Conservation (phyloP, 2,113 vertebrate species). For the Larimichthys crocea region DNA sequence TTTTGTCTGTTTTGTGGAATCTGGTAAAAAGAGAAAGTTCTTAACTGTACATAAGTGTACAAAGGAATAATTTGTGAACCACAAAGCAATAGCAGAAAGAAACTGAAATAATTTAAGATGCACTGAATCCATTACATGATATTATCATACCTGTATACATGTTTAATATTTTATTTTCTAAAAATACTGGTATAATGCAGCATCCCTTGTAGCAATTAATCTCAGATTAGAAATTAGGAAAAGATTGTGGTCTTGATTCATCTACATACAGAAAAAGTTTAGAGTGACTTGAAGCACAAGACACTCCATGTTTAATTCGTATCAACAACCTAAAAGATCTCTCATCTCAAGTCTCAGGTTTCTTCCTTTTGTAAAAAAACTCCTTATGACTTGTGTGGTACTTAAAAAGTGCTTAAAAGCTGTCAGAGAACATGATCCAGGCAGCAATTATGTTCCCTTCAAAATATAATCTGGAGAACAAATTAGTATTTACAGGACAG, state of each 20-base stretch:
- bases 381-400: not conserved
- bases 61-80: no score
- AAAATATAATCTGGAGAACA: slow-evolving; percentile 7
- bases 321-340: not conserved
- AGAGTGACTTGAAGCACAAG: not conserved
- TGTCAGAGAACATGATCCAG: not conserved
- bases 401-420: not conserved
- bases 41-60: no score
- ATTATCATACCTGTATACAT: no score
- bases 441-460: not conserved
- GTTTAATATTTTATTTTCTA: no score
- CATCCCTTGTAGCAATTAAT: no score
- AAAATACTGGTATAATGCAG: no score
- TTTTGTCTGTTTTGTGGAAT: no score
- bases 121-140: no score
- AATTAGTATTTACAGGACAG: not conserved
- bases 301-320: not conserved
- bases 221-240: no score
- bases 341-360: not conserved
- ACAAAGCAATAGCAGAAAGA: no score
- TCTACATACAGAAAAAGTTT: not conserved
- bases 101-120: no score
- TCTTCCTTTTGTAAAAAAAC: not conserved
- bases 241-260: not conserved
- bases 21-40: no score